Base-by-base conservation (phyloP, 2,113 vertebrate species). In the Notothenia rossii region DNA sequence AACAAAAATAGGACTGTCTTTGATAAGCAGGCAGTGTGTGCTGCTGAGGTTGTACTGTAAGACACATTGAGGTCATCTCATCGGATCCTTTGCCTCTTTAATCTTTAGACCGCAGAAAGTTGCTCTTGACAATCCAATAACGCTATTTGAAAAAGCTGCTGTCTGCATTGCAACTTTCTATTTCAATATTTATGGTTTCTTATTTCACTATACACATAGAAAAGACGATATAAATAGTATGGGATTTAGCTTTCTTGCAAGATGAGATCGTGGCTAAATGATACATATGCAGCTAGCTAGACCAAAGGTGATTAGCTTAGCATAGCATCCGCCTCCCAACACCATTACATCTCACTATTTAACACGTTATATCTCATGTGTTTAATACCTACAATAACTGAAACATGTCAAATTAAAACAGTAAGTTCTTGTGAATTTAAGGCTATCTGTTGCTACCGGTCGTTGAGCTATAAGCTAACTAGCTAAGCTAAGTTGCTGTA, bases 31-130 rank as follows among this genome's bases (percentile, higher is more conserved):
- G 58, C 46, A 43, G 46, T 43, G 7, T 22, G 68, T 18, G 49
- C 78, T 66, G 79, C 56, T 33, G 54, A 66, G 81, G 33, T 61
- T 71, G 58, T 15, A 53, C 60, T 74, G 75, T 10, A 40, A 54
- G 76, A 82, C 83, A 79, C 72, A 65, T 60, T 60, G 82, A 18
- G 72, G 78, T 81, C 84, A 79, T 77, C 63, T 55, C 54, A 49
- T 55, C 51, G 49, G 8, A 65, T 70, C 68, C 15, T 63, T 83
- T 9, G 25, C 71, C 50, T 75, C 53, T 79, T 83, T 81, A 65
- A 77, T 82, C 71, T 75, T 56, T 13, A 45, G 67, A 56, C 29
- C 43, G 68, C 71, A 46, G 56, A 75, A 77, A 56, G 59, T 60
- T 55, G 9, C 18, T 75, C 55, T 33, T 25, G 25, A 15, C 7